Evolutionary conservation across 2,797 vertebrate genomes (phyloP).

Genomic region (Amblyraja radiata): DNA sequence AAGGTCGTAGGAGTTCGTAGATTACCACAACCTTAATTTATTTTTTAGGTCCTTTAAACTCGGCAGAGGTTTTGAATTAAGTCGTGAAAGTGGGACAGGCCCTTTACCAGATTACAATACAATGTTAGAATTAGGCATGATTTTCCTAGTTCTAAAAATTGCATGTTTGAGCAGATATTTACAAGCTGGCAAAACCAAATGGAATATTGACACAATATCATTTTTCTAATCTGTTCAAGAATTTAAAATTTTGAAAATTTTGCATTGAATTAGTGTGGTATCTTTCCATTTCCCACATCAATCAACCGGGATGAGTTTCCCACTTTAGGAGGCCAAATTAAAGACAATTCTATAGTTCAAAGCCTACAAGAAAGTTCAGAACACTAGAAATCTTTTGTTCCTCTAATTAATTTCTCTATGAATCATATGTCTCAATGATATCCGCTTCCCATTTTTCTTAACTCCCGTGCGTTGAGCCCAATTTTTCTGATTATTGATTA

Average conservation of each 20-base stretch:
- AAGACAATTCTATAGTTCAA: not conserved
- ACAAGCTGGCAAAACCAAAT: slow-evolving; percentile 4
- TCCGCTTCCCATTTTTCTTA: too few relatives aligned
- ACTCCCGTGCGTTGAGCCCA: too few relatives aligned
- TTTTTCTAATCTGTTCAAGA: not conserved
- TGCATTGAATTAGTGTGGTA: not conserved
- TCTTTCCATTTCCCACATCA: not conserved
- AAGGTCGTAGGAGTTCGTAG: too few relatives aligned
- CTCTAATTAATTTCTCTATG: too few relatives aligned
- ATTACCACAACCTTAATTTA: too few relatives aligned
- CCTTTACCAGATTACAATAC: not conserved
- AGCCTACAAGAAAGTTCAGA: not conserved
- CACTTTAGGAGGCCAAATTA: not conserved
- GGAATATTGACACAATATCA: not conserved
- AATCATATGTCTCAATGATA: too few relatives aligned
- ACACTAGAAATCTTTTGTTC: too few relatives aligned
- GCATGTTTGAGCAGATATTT: not conserved
- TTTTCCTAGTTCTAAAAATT: not conserved
- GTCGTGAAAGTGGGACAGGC: too few relatives aligned
- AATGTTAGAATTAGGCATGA: slow-evolving; percentile 8
- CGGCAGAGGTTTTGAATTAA: too few relatives aligned
- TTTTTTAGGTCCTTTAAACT: too few relatives aligned
- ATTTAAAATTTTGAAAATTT: not conserved
- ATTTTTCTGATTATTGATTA: too few relatives aligned
- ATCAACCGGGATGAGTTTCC: not conserved